These are phyloP conservation scores for Patella ulyssiponensis DNA, from an alignment of 2,888 invertebrate genomes.

Conservation along the genomic window DNA sequence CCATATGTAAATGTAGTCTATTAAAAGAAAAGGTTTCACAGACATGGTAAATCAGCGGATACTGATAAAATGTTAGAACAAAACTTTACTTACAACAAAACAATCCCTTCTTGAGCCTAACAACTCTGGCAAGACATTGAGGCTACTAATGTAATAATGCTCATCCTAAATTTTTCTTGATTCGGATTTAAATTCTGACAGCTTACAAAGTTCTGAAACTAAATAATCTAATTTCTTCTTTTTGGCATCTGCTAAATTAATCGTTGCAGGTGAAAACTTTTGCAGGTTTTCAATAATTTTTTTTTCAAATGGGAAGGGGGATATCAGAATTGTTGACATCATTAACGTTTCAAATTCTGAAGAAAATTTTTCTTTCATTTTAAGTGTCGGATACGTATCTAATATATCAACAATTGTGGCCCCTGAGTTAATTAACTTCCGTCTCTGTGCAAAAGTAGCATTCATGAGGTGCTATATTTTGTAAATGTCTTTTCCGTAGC, in stretches of 20 bases:
- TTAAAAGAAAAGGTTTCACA: too few species aligned
- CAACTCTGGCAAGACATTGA: background rate
- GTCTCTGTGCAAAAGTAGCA: background rate
- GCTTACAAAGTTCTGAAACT: background rate
- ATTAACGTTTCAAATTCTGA: background rate
- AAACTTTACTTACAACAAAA: background rate
- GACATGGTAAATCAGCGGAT: background rate
- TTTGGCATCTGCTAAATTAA: background rate
- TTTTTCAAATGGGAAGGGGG: background rate
- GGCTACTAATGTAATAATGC: background rate
- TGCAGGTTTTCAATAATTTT: background rate
- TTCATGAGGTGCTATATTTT: background rate
- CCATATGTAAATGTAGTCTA: too few species aligned
- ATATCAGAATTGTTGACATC: background rate
- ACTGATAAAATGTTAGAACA: background rate
- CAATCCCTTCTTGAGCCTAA: background rate
- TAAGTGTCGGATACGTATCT: background rate
- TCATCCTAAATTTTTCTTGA: background rate
- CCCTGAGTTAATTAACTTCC: background rate
- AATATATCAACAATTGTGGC: background rate
- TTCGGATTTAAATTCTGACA: background rate
- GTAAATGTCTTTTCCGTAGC: background rate
- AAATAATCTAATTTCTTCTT: background rate
- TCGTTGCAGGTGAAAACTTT: background rate
- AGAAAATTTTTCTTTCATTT: background rate